Conservation (phyloP, 2,797 vertebrate species). For the Sternotherus odoratus region DNA sequence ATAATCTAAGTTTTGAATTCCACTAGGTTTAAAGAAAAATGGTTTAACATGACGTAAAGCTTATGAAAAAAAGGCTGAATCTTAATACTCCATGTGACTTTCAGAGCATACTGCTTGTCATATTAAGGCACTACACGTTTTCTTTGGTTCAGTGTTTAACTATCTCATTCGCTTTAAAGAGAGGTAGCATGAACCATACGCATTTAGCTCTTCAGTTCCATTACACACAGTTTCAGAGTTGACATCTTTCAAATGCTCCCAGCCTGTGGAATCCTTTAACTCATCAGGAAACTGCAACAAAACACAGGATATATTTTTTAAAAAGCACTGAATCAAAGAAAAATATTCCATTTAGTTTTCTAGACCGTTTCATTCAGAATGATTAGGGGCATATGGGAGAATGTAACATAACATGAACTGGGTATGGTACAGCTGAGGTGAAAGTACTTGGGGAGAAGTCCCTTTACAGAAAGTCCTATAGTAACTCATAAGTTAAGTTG, state of each 20-base stretch:
- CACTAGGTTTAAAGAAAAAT: background rate
- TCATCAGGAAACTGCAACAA: constrained; percentile 91
- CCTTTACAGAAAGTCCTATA: background rate
- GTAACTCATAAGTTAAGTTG: background rate
- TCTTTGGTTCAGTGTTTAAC: constrained; percentile 86
- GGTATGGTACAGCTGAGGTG: accelerated
- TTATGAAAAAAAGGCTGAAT: constrained; percentile 60
- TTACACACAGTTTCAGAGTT: constrained; percentile 28
- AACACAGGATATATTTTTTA: background rate
- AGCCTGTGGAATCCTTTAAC: constrained; percentile 78
- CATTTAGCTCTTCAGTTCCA: constrained; percentile 65
- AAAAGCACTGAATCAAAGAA: background rate
- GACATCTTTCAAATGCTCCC: constrained; percentile 19
- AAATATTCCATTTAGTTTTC: background rate
- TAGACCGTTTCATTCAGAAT: background rate
- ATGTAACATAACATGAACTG: background rate
- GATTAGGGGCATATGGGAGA: background rate
- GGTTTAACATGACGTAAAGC: constrained; percentile 66
- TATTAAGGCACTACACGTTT: constrained; percentile 82
- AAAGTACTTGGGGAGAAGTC: background rate
- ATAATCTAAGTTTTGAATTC: constrained; percentile 56
- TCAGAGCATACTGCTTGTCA: constrained; percentile 68
- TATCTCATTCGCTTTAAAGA: constrained; percentile 72
- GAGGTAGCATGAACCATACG: constrained; percentile 80
- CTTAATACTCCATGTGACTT: constrained; percentile 68